Evolutionary conservation across 2,113 vertebrate genomes (phyloP), one percentile per base, ranked within the genome.

Genomic region (Misgurnus anguillicaudatus): DNA sequence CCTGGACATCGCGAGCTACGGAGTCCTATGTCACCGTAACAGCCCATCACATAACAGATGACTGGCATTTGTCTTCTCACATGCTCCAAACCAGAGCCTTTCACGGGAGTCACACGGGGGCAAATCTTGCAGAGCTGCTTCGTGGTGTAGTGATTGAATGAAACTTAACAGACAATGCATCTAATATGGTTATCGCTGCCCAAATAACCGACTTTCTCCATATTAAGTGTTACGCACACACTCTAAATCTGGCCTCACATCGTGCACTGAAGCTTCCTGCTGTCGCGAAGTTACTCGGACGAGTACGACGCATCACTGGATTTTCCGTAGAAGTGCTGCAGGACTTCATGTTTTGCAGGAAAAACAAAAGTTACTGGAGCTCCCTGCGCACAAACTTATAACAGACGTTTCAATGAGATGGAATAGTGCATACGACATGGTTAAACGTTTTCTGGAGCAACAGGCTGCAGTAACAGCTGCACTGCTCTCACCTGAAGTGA

Each of bases 341-440:
- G 80, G 39, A 16, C 63, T 62, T n/a, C 74, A 55, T 64, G 67
- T 42, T 68, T 63, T 82, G 41, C 10, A 70, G 66, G 24, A 76
- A 70, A 82, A 77, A 61, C 64, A 71, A 53, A 66, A 80, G 70
- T 75, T 83, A 24, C 47, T 80, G 62, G 76, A 84, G 55, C 74
- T 70, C 21, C 78, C 65, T 16, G 6, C 36, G 10, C 74, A 70
- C 57, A 70, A 47, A 68, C 38, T 72, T 36, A 72, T 62, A 38
- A 76, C 71, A 38, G 78, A 84, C 17, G 67, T 78, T 17, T 39
- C 62, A 36, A 84, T 58, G 5, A 61, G 66, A 24, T 79, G 68
- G 69, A 82, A 82, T 21, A 82, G 75, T 39, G n/a, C n/a, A 42
- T 5, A 5, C 31, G 72, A 81, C 14, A 70, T 71, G 64, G 39